These are phyloP conservation scores for Nebria salina DNA, from an alignment of 2,888 invertebrate species.

Conservation along the genomic window DNA sequence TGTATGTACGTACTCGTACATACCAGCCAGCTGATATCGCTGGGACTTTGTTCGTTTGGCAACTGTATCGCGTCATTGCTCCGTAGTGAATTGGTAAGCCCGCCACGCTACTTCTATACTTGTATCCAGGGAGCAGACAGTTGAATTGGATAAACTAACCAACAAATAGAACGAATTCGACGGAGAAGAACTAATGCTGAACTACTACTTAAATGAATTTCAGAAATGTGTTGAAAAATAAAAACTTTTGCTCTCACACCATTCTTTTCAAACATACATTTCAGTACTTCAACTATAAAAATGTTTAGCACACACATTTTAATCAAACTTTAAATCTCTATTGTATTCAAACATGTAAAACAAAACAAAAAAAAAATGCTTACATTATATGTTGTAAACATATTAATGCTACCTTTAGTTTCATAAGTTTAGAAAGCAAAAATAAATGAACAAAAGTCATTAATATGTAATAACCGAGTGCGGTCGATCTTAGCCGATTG, in stretches of 20 bases:
- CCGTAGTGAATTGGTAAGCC: neutral
- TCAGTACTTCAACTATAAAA: too few species aligned
- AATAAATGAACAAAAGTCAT: too few species aligned
- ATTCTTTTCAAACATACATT: neutral
- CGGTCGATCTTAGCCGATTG: too few species aligned
- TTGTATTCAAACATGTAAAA: too few species aligned
- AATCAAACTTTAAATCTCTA: too few species aligned
- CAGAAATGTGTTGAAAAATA: neutral
- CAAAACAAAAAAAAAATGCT: too few species aligned
- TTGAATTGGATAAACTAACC: neutral
- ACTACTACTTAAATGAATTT: neutral
- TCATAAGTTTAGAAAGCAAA: too few species aligned
- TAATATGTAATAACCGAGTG: too few species aligned
- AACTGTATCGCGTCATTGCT: slow-evolving; percentile 4
- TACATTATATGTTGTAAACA: too few species aligned
- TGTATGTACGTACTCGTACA: too few species aligned
- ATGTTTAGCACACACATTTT: too few species aligned
- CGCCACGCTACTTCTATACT: neutral
- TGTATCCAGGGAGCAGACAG: neutral
- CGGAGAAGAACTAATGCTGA: neutral
- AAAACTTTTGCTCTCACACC: neutral
- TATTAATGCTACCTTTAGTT: too few species aligned
- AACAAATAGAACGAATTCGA: neutral
- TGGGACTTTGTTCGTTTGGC: slow-evolving; percentile 11
- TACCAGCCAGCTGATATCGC: neutral